Evolutionary conservation across 2,797 vertebrate species (phyloP).

Genomic region (Dicrostonyx torquatus): DNA sequence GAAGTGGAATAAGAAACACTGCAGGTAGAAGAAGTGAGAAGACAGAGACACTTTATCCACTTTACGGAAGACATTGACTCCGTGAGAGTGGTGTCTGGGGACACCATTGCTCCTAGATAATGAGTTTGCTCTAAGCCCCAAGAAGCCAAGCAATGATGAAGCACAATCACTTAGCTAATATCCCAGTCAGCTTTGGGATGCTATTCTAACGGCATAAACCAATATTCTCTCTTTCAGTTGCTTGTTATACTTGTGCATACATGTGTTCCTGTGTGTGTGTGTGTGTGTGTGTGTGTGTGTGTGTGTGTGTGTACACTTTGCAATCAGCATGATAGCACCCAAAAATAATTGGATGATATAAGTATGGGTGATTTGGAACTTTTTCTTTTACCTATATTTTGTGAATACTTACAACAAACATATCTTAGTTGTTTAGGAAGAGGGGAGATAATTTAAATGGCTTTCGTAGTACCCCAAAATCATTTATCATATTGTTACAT

Average conservation of each 20-base stretch:
- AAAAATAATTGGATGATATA: not conserved
- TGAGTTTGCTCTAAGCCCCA: not conserved
- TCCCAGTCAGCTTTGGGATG: not conserved
- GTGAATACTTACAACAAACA: not conserved
- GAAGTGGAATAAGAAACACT: not conserved
- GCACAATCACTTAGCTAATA: not conserved
- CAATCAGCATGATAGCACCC: not conserved
- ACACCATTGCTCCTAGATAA: not conserved
- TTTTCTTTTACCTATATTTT: constrained; percentile 22
- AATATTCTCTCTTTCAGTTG: not conserved
- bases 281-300: not conserved
- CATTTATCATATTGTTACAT: not conserved
- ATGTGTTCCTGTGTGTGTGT: not conserved
- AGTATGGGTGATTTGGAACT: constrained; percentile 14
- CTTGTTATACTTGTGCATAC: not conserved
- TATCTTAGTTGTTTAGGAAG: not conserved
- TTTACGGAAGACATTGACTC: not conserved
- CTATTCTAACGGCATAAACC: not conserved
- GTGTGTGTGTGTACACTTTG: not conserved
- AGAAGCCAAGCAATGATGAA: not conserved
- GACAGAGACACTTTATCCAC: not conserved
- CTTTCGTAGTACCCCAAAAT: constrained; percentile 29
- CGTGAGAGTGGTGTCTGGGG: not conserved
- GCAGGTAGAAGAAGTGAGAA: not conserved
- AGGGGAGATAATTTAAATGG: constrained; percentile 3